These are phyloP conservation scores for Xenopus borealis DNA, from an alignment of 2,113 vertebrate genomes.

Conservation along the genomic window DNA sequence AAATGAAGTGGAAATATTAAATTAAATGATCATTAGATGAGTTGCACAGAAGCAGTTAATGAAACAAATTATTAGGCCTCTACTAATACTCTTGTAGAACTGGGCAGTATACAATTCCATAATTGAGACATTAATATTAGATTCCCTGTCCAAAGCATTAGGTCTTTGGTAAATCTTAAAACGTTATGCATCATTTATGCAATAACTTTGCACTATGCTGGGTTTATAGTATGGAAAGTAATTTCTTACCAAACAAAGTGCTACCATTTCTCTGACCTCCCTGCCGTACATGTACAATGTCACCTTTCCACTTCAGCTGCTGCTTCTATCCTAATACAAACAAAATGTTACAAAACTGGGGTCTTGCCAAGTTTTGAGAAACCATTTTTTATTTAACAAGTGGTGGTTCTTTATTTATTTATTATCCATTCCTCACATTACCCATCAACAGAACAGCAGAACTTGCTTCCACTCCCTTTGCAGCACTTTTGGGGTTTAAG, in stretches of 20 bases:
- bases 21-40: not conserved
- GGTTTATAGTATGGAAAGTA: slow-evolving; percentile 2
- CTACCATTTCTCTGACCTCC: slow-evolving; percentile 18
- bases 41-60: not conserved
- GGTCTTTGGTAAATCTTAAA: slow-evolving; percentile 14
- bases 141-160: slow-evolving; percentile 7
- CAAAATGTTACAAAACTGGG: slow-evolving; percentile 11
- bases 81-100: not conserved
- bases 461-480: too few relatives aligned
- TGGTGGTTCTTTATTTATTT: not conserved
- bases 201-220: slow-evolving; percentile 20
- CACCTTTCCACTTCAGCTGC: slow-evolving; percentile 32
- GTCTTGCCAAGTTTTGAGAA: not conserved
- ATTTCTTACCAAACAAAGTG: slow-evolving; percentile 15
- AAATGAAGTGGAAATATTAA: not conserved
- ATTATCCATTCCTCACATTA: not conserved
- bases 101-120: not conserved
- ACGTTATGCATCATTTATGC: slow-evolving; percentile 30
- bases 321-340: slow-evolving; percentile 8
- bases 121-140: slow-evolving; percentile 29
- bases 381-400: not conserved
- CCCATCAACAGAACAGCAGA: too few relatives aligned
- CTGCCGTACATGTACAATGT: slow-evolving; percentile 25
- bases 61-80: slow-evolving; percentile 8
- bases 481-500: too few relatives aligned